Conservation (phyloP, 2,888 invertebrate genomes). For the Acanthococcus lagerstroemiae region DNA sequence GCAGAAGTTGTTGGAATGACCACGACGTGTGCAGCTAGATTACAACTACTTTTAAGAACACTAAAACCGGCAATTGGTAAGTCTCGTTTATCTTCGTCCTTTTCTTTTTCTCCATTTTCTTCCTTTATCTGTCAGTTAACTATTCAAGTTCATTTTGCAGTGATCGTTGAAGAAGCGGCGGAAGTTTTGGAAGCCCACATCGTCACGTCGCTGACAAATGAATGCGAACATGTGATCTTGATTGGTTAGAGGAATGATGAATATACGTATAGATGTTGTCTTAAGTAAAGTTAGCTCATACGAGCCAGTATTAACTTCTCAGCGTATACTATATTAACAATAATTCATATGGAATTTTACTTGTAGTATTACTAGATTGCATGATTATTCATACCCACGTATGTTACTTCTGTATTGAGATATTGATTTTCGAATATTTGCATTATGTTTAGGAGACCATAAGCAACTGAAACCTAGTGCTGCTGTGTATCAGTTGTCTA, state of each 20-base stretch:
- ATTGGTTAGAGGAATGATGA: constrained; percentile 52
- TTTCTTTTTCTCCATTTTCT: too few relatives aligned
- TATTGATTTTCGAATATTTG: not conserved
- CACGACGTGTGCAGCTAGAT: constrained; percentile 62
- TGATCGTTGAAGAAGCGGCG: constrained; percentile 76
- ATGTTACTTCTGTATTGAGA: not conserved
- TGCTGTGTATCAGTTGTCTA: constrained; percentile 44
- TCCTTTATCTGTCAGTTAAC: too few relatives aligned
- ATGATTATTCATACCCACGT: too few relatives aligned
- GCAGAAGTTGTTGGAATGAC: constrained; percentile 60
- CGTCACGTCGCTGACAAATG: constrained; percentile 59
- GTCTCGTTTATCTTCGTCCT: too few relatives aligned
- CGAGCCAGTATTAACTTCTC: too few relatives aligned
- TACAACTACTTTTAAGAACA: constrained; percentile 51
- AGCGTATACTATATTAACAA: too few relatives aligned
- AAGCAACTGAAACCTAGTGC: constrained; percentile 58
- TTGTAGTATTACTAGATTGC: too few relatives aligned
- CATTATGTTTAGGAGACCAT: constrained; percentile 58
- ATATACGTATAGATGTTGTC: too few relatives aligned
- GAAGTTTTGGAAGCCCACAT: constrained; percentile 79
- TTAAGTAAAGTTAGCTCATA: too few relatives aligned
- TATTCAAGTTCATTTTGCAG: too few relatives aligned
- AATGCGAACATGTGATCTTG: constrained; percentile 70
- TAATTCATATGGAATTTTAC: too few relatives aligned
- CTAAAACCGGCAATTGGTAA: constrained; percentile 55